Conservation (phyloP, 2,888 invertebrate genomes). For the Endomychus coccineus region DNA sequence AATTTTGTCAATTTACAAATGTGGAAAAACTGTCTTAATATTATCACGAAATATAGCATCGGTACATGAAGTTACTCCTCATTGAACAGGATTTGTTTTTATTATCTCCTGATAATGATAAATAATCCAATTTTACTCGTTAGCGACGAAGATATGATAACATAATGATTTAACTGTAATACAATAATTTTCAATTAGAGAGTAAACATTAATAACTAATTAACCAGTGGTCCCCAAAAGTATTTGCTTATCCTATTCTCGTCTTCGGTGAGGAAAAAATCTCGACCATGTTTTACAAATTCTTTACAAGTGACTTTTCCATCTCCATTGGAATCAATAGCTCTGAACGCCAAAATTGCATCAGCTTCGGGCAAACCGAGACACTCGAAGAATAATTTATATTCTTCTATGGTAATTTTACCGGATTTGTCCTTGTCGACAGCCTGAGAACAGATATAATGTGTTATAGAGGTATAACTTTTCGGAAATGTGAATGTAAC, state of each 20-base stretch:
- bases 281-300: constrained; percentile 72
- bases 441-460: constrained; percentile 48
- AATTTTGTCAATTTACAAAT: too few relatives aligned
- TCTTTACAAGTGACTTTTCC: constrained; percentile 70
- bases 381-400: constrained; percentile 74
- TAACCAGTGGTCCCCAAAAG: constrained; percentile 68
- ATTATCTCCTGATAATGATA: too few relatives aligned
- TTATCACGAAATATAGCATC: too few relatives aligned
- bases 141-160: too few relatives aligned
- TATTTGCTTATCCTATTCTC: constrained; percentile 69
- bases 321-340: constrained; percentile 72
- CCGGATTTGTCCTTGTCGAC: constrained; percentile 76
- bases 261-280: constrained; percentile 73
- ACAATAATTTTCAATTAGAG: too few relatives aligned
- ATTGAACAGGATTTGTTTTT: too few relatives aligned
- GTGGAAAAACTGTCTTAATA: too few relatives aligned
- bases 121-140: too few relatives aligned
- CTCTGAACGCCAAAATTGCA: constrained; percentile 68
- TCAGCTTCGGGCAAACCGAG: constrained; percentile 67
- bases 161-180: too few relatives aligned
- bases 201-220: constrained; percentile 1
- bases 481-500: too few relatives aligned
- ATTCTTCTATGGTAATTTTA: constrained; percentile 71
- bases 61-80: too few relatives aligned
- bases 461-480: neutral